Evolutionary conservation across 2,888 invertebrate genomes (phyloP), one percentile per base, ranked within the genome.

Genomic region (Uropetala carovei): DNA sequence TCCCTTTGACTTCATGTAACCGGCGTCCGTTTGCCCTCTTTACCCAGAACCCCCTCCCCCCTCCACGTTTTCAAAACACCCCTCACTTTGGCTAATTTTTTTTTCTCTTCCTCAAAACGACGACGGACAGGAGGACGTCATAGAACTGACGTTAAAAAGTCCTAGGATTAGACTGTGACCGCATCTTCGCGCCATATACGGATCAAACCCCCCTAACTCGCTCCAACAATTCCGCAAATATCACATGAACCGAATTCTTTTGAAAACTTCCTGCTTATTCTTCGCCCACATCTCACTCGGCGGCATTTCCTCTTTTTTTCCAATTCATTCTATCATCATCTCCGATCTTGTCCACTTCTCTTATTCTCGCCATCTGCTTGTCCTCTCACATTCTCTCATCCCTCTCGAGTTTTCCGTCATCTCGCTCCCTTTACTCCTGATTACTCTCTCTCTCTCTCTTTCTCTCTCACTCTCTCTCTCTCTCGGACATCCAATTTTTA

Each of bases 141-240:
- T n/a, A 43, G 43, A 43, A 5, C 27, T 75, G 27, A 75, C 13
- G 75, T 75, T 75, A 27, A 27, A n/a, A 22, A 75, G 75, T 27
- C 22, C 75, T 22, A 75, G 75, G n/a, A 22, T 75, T 27, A 75
- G 27, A 22, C 75, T 27, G 27, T 75, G 75, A 75, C 75, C 75
- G 75, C 75, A 75, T 75, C 75, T 75, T 22, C 22, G 75, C 75
- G 14, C 75, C 75, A 13, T 13, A 13, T 27, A 13, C 75, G 75
- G 5, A 5, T 43, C 43, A 5, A 43, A 75, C 22, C 75, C 22
- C 75, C 75, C 75, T 43, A 43, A 43, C 43, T 43, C 43, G 43
- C 75, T 27, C 75, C 27, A 27, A 22, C 75, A 75, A 75, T 75
- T 75, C 22, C 75, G 22, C 75, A 75, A 75, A 75, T 75, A 75